Percentiles rank a stretch among this genome's conserved stretches.
Conservation (phyloP, 2,888 invertebrate genomes). For the Spisula subtruncata region DNA sequence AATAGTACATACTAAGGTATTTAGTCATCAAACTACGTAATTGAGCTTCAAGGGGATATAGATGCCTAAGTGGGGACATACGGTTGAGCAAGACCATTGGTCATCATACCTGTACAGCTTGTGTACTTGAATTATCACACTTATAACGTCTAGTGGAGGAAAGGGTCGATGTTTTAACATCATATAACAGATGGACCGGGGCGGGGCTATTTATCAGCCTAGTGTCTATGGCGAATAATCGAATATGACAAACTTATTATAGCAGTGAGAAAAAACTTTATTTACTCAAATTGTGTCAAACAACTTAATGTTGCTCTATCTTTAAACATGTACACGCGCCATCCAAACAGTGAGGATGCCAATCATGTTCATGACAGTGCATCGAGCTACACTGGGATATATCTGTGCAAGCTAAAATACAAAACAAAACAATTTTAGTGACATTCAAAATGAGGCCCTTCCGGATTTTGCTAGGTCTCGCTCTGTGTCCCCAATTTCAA, state of each 20-base stretch:
- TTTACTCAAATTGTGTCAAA: not conserved
- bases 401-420: not conserved
- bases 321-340: not conserved
- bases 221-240: too few relatives aligned
- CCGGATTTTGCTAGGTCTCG: not conserved
- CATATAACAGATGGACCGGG: not conserved
- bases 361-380: not conserved
- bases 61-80: too few relatives aligned
- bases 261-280: not conserved
- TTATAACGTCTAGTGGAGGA: not conserved
- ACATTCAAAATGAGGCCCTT: too few relatives aligned
- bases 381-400: not conserved
- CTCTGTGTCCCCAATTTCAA: too few relatives aligned
- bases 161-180: not conserved
- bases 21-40: too few relatives aligned
- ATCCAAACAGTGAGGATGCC: not conserved
- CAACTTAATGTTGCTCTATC: not conserved
- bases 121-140: too few relatives aligned
- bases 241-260: not conserved
- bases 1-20: too few relatives aligned
- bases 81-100: too few relatives aligned
- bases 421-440: not conserved
- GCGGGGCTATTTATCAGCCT: not conserved
- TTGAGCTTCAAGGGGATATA: too few relatives aligned
- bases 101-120: too few relatives aligned